Conservation (phyloP, 2,797 vertebrate species). For the Cossypha heuglini region DNA sequence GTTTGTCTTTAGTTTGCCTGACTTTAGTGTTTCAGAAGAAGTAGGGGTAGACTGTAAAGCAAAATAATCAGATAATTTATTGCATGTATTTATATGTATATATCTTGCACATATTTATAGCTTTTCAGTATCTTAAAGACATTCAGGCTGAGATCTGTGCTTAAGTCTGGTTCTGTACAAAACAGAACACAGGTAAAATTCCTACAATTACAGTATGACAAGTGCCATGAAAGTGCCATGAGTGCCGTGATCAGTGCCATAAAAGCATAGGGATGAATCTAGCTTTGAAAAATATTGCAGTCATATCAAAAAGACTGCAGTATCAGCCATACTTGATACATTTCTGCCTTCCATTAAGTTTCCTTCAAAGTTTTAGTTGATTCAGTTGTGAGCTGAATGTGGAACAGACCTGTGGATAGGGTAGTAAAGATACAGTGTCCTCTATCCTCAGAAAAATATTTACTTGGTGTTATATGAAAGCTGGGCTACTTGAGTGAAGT, state of each 20-base stretch:
- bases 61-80: neutral
- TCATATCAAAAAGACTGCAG: neutral
- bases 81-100: neutral
- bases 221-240: neutral
- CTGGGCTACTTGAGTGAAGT: neutral
- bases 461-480: neutral
- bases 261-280: neutral
- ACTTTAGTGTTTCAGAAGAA: neutral
- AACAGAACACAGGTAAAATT: neutral
- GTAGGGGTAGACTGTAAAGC: neutral
- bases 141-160: neutral
- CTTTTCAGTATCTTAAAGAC: neutral
- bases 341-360: neutral
- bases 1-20: neutral
- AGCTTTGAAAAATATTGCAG: neutral
- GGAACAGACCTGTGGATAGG: neutral
- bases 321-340: neutral
- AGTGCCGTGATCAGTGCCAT: neutral
- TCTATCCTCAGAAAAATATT: constrained; percentile 24
- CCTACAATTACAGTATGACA: neutral
- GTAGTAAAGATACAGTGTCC: neutral
- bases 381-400: neutral
- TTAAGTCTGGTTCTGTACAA: neutral
- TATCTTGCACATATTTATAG: neutral
- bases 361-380: neutral